phyloP scores from a whole-genome alignment of 1,140 invertebrate species.

The Drosophila ironensis region DNA sequence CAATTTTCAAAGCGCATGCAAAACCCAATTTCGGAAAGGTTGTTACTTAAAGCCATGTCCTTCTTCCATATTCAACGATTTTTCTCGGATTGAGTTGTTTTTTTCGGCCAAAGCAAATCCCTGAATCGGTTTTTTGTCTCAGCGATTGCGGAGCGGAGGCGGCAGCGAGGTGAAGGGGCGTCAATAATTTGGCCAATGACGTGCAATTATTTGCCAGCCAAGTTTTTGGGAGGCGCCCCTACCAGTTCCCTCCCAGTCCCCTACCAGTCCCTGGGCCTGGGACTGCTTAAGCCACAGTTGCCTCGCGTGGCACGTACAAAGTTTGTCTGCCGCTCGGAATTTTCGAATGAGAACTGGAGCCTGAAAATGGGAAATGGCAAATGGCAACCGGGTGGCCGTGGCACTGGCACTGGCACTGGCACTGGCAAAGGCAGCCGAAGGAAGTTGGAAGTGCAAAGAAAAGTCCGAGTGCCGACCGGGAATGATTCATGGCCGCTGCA shows the following conservation, averaged over 20 bases:
- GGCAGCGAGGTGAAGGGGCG: background rate
- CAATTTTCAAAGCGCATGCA: too few species aligned
- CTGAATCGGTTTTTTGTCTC: background rate
- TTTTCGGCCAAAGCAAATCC: background rate
- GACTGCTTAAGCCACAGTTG: slow-evolving; percentile 2
- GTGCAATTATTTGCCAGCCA: slow-evolving; percentile 69
- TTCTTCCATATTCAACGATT: background rate
- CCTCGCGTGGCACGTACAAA: slow-evolving; percentile 68
- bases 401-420: background rate
- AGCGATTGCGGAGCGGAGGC: background rate
- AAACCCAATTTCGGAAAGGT: too few species aligned
- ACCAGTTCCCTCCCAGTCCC: background rate
- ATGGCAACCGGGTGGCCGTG: background rate
- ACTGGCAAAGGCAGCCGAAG: too few species aligned
- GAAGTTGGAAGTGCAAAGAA: slow-evolving; percentile 12
- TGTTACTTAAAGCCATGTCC: too few species aligned
- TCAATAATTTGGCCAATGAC: slow-evolving; percentile 76
- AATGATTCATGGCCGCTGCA: slow-evolving; percentile 75
- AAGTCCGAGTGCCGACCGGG: slow-evolving; percentile 5
- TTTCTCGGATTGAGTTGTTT: background rate
- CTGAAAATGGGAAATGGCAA: slow-evolving; percentile 2
- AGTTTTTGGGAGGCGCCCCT: slow-evolving; percentile 39
- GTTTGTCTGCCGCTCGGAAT: slow-evolving; percentile 62
- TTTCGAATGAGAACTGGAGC: slow-evolving; percentile 14
- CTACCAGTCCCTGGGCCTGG: slow-evolving; percentile 5